A percentile compares a stretch with the other conserved stretches of the same genome.
phyloP scores from a whole-genome alignment of 2,888 invertebrate genomes.

The Coleophora deauratella region DNA sequence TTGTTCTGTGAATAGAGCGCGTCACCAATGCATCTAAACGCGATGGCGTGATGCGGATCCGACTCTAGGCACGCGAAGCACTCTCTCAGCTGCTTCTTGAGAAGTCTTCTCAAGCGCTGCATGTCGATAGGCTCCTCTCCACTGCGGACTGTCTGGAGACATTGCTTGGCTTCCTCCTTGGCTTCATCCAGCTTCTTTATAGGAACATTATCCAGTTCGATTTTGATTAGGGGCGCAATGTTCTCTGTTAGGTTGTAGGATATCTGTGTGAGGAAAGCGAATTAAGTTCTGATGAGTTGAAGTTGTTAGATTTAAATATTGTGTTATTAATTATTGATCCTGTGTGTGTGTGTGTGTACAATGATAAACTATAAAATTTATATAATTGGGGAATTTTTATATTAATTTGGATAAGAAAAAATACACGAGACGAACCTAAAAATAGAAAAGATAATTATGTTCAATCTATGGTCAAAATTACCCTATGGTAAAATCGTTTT shows the following conservation, averaged over 20 bases:
- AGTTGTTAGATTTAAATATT: no score
- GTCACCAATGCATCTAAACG: conserved; percentile 86
- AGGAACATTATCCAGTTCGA: conserved; percentile 85
- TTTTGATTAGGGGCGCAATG: conserved; percentile 78
- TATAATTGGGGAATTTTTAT: no score
- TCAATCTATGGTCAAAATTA: no score
- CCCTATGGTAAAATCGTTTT: no score
- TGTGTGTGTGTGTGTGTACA: no score
- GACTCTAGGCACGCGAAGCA: conserved; percentile 82
- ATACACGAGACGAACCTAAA: no score
- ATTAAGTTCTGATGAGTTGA: no score
- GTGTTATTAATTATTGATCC: no score
- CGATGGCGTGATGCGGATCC: conserved; percentile 83
- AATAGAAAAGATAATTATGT: no score
- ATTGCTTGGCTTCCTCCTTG: conserved; percentile 65
- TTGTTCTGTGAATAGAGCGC: conserved; percentile 85
- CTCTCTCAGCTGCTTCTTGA: conserved; percentile 81
- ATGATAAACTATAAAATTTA: no score
- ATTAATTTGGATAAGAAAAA: no score
- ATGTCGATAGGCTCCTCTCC: conserved; percentile 78
- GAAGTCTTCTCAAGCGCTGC: conserved; percentile 81
- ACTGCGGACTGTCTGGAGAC: conserved; percentile 30
- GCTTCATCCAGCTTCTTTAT: conserved; percentile 77
- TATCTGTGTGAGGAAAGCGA: conserved; percentile 60
- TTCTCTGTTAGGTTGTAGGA: conserved; percentile 82